These are phyloP conservation scores for Prionailurus viverrinus DNA, from an alignment of 2,113 vertebrate species.

Conservation along the genomic window DNA sequence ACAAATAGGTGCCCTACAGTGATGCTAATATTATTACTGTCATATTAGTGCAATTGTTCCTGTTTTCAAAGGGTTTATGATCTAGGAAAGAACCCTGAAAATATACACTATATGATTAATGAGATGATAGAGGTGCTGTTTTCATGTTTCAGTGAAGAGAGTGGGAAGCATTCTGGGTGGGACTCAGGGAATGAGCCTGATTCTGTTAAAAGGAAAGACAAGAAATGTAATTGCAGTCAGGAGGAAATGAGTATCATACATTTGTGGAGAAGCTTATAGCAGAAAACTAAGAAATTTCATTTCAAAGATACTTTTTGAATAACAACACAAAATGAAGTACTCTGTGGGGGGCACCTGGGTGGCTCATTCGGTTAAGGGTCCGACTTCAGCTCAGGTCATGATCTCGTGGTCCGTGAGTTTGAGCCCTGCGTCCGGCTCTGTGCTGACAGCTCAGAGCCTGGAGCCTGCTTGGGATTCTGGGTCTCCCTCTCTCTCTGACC, in stretches of 20 bases:
- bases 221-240: neutral
- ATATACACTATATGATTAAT: neutral
- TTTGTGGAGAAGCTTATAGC: neutral
- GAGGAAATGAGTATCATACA: neutral
- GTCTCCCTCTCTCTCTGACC: too few species aligned
- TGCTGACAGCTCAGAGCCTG: too few species aligned
- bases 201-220: neutral
- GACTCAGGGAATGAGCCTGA: neutral
- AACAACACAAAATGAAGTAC: neutral
- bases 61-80: neutral
- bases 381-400: too few species aligned
- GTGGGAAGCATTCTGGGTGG: neutral
- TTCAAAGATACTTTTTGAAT: neutral
- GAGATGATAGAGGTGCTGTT: neutral
- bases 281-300: neutral
- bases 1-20: neutral
- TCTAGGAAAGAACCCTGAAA: neutral
- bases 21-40: neutral
- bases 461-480: too few species aligned
- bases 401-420: too few species aligned
- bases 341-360: neutral
- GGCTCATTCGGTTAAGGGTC: too few species aligned
- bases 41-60: neutral
- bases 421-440: too few species aligned
- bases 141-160: neutral